Percentiles rank a stretch among this genome's conserved stretches.
These are phyloP conservation scores for Hydra vulgaris DNA, from an alignment of 30 jellyfish, hydroid and myxozoan species.

Conservation along the genomic window DNA sequence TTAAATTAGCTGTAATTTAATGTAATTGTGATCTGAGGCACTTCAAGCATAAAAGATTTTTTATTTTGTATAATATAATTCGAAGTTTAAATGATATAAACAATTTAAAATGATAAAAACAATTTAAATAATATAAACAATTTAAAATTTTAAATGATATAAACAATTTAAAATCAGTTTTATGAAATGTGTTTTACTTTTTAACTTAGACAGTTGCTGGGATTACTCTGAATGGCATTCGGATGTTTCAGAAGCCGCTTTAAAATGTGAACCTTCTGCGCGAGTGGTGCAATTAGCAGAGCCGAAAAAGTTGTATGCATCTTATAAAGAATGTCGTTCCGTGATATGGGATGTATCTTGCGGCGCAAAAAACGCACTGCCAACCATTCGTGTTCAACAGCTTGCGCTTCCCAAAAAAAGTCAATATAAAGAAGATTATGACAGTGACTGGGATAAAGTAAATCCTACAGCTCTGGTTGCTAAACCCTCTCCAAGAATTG, in stretches of 20 bases:
- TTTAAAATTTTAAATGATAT: no score
- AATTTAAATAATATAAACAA: no score
- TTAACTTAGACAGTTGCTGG: slow-evolving; percentile 75
- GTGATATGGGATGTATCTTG: slow-evolving; percentile 58
- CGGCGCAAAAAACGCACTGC: slow-evolving; percentile 54
- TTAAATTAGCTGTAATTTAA: no score
- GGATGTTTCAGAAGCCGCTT: slow-evolving; percentile 91
- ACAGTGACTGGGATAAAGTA: slow-evolving; percentile 50
- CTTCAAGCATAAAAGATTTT: no score
- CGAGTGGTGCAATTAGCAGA: slow-evolving; percentile 56
- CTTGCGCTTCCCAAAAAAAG: slow-evolving; percentile 77
- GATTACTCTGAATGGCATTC: slow-evolving; percentile 97
- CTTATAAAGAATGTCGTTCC: slow-evolving; percentile 72
- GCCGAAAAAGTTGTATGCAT: slow-evolving; percentile 47
- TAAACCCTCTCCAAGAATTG: slow-evolving; percentile 55
- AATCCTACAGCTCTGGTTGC: slow-evolving; percentile 67
- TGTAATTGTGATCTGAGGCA: no score
- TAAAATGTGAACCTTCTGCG: slow-evolving; percentile 62
- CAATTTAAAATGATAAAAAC: no score
- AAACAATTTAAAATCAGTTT: no score
- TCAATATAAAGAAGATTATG: slow-evolving; percentile 68
- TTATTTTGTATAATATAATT: no score
- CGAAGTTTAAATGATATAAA: no score
- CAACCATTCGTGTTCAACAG: slow-evolving; percentile 74
- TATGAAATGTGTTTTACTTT: no score